Evolutionary conservation across 2,797 vertebrate species (phyloP), one percentile per base, ranked within the genome.

Genomic region (Argya squamiceps): DNA sequence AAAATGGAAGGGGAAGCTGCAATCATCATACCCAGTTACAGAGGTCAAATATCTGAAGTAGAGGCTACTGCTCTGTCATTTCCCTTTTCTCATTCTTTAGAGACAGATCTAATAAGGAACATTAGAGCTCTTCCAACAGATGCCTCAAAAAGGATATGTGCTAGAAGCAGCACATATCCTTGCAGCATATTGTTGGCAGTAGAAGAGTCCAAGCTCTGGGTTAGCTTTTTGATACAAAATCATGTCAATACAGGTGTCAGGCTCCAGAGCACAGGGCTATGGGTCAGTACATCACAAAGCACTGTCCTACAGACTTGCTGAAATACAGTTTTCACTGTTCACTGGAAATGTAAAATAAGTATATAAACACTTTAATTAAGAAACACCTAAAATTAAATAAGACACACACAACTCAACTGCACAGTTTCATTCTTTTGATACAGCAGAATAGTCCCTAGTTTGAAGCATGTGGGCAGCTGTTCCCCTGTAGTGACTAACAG

Each of bases 191-290:
- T 27, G 24, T 2, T 36, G 13, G n/a, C 23, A 78, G 62, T 44
- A 55, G 46, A 37, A 73, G n/a, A 63, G 9, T 3, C 13, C 15
- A 37, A 67, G 47, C 15, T 70, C 27, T 65, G 50, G 18, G 36
- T 23, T 9, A 68, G 62, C 7, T 50, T 76, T 75, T 37, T 30
- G 20, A 53, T 34, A 76, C 18, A 80, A 68, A 52, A 77, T 69
- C 15, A 18, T 4, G 4, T 30, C 34, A 62, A 20, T 7, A 49
- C 26, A 34, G 29, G 47, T n/a, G 37, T n/a, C 65, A 82, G 74
- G 21, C 44, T 85, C 41, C 67, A 71, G 12, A 68, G 55, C 44
- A 60, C 26, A 19, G 0, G 0, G 19, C 0, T 2, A 15, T 7
- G 15, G 23, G 63, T 37, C 34, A 62, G 43, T 14, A 58, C 4